Evolutionary conservation across 2,113 vertebrate species (phyloP).

Genomic region (Eulacestoma nigropectus): DNA sequence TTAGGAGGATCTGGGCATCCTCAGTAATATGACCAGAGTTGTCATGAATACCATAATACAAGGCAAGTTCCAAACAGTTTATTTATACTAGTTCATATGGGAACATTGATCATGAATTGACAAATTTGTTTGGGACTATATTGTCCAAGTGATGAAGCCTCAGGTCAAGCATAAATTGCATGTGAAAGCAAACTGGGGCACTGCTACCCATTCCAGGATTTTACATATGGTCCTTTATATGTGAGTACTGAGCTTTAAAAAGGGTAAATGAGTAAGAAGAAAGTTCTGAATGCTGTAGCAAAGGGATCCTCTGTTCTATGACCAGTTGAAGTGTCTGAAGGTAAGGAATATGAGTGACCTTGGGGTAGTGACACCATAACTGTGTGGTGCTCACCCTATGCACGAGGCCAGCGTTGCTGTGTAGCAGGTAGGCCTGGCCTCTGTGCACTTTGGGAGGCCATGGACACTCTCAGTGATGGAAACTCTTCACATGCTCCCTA

Average conservation of each 20-base stretch:
- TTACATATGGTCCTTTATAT: background rate
- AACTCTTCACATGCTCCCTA: background rate
- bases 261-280: background rate
- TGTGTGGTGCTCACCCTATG: background rate
- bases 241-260: background rate
- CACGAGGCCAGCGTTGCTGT: background rate
- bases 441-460: accelerated
- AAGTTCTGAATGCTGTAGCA: background rate
- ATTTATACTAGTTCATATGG: background rate
- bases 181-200: background rate
- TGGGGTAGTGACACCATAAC: background rate
- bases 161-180: background rate
- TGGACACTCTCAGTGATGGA: background rate
- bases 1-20: background rate
- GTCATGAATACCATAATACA: background rate
- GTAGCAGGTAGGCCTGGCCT: background rate
- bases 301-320: background rate
- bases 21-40: background rate
- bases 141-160: background rate
- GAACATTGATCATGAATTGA: background rate
- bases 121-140: background rate
- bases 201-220: background rate
- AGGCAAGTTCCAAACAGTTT: background rate
- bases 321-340: background rate
- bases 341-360: background rate